These are phyloP conservation scores for Mesocricetus auratus DNA, from an alignment of 2,113 vertebrate genomes.

Conservation along the genomic window DNA sequence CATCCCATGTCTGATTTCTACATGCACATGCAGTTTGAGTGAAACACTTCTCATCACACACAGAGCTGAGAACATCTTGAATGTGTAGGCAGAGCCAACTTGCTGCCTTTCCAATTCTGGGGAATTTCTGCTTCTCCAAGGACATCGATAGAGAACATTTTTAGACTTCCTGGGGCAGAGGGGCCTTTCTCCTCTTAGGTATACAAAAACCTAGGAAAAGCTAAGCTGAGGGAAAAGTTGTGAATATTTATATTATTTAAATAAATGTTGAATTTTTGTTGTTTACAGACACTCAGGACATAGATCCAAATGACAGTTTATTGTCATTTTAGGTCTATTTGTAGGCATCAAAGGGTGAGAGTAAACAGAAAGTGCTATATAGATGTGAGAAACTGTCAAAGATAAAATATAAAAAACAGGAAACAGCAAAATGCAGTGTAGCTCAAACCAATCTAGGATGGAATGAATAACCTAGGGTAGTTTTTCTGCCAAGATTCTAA, in stretches of 20 bases:
- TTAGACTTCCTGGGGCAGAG: neutral
- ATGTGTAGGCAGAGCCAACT: neutral
- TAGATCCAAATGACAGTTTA: neutral
- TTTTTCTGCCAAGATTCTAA: neutral
- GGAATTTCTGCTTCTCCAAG: neutral
- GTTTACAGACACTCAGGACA: neutral
- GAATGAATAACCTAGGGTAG: neutral
- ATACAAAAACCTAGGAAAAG: neutral
- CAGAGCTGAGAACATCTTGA: neutral
- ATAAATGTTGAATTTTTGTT: neutral
- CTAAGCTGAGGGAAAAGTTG: neutral
- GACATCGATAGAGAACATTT: neutral
- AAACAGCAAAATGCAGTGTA: neutral
- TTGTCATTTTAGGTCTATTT: neutral
- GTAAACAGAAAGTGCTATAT: neutral
- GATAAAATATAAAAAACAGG: neutral
- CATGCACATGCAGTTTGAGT: neutral
- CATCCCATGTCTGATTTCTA: neutral
- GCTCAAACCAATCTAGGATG: neutral
- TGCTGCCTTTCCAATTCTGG: neutral
- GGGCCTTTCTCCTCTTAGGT: accelerated
- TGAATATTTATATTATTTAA: neutral
- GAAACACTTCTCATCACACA: neutral
- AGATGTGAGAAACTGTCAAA: neutral
- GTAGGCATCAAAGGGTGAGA: neutral